Percentiles rank a stretch among this genome's conserved stretches.
These are phyloP conservation scores for Pomacea maculata DNA, from an alignment of 1,140 invertebrate species.

Conservation along the genomic window DNA sequence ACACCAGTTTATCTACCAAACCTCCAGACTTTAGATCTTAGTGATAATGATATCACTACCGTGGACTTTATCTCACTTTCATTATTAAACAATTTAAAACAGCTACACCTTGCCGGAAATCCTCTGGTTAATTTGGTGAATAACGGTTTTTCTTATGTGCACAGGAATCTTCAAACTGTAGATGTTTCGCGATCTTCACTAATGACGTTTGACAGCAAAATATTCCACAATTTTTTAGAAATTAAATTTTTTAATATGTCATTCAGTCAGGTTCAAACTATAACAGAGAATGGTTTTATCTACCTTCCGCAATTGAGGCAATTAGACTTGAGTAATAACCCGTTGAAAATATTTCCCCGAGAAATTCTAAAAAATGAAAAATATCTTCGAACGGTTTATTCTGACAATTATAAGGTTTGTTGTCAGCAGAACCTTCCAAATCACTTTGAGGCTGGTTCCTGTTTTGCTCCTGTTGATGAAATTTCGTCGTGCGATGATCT, in stretches of 20 bases:
- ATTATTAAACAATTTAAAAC: constrained; percentile 10
- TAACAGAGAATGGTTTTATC: constrained; percentile 15
- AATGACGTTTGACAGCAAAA: not conserved
- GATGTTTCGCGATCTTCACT: constrained; percentile 2
- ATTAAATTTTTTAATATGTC: constrained; percentile 5
- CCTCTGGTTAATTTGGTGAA: not conserved
- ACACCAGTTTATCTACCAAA: not conserved
- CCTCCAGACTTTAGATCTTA: constrained; percentile 18
- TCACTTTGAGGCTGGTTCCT: not conserved
- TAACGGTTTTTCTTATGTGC: not conserved
- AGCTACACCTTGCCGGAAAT: constrained; percentile 18
- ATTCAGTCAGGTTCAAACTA: not conserved
- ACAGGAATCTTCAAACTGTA: constrained; percentile 1
- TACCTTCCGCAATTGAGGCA: not conserved
- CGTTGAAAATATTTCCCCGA: constrained; percentile 16
- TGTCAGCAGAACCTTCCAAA: constrained; percentile 28
- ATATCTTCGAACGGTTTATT: constrained; percentile 14
- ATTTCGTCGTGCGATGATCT: constrained; percentile 44
- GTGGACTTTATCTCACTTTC: constrained; percentile 6
- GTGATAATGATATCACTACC: constrained; percentile 14
- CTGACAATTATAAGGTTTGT: constrained; percentile 36
- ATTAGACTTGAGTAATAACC: constrained; percentile 17
- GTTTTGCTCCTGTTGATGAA: constrained; percentile 25
- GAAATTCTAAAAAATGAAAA: constrained; percentile 20
- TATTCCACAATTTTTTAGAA: constrained; percentile 8